These are phyloP conservation scores for Dinomys branickii DNA, from an alignment of 2,113 vertebrate genomes.

Conservation along the genomic window DNA sequence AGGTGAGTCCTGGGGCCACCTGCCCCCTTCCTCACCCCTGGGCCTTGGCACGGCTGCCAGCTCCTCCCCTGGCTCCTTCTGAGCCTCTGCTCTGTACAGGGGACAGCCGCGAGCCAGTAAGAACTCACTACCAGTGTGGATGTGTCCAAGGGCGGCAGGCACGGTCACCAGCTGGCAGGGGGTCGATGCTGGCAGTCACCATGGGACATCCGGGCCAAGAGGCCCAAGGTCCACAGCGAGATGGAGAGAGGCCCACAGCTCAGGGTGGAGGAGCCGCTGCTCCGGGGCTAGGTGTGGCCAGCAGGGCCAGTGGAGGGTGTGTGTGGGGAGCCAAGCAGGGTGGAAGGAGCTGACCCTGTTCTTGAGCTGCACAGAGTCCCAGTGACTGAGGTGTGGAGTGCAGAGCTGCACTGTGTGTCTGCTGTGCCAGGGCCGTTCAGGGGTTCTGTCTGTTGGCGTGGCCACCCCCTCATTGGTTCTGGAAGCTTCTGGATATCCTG, in stretches of 20 bases:
- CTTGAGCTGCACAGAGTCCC: neutral
- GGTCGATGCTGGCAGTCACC: too few relatives aligned
- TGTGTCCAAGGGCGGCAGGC: neutral
- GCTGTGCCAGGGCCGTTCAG: neutral
- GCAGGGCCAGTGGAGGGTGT: neutral
- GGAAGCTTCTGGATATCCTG: neutral
- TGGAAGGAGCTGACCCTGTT: rapidly evolving
- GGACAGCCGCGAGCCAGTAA: neutral
- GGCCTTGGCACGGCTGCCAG: neutral
- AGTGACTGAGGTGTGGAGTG: neutral
- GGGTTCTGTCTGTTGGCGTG: neutral
- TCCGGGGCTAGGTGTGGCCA: neutral
- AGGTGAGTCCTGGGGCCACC: constrained; percentile 89
- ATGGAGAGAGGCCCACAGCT: neutral
- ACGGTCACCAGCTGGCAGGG: neutral
- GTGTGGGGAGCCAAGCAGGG: neutral
- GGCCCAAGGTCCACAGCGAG: neutral
- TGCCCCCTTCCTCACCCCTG: too few relatives aligned
- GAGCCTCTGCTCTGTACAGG: too few relatives aligned
- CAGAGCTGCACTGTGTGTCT: neutral
- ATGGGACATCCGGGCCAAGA: neutral
- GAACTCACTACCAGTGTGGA: neutral
- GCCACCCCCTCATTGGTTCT: too few relatives aligned
- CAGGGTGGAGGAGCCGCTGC: neutral
- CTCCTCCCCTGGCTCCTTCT: too few relatives aligned